Conservation (phyloP, 2,797 vertebrate species). For the Phoxinus dragarum region DNA sequence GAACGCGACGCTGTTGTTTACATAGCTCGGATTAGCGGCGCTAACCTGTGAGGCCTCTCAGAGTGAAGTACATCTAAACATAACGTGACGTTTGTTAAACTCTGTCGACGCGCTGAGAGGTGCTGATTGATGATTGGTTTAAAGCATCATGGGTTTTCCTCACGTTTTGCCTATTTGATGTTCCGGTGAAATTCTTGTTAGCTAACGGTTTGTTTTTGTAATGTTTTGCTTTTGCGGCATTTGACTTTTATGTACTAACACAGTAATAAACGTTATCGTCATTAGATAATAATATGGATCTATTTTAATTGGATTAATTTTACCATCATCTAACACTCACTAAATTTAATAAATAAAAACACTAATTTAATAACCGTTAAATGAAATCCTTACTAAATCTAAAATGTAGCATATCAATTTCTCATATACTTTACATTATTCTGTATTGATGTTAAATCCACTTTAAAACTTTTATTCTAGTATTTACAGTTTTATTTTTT, state of each 20-base stretch:
- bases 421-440: neutral
- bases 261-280: too few relatives aligned
- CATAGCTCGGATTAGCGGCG: conserved; percentile 43
- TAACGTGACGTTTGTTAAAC: conserved; percentile 51
- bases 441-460: neutral
- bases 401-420: neutral
- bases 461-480: neutral
- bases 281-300: too few relatives aligned
- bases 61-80: conserved; percentile 53
- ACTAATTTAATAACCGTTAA: neutral
- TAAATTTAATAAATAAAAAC: neutral
- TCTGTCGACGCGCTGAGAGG: conserved; percentile 49
- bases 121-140: conserved; percentile 27
- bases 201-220: neutral
- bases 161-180: neutral
- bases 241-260: neutral
- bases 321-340: too few relatives aligned
- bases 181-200: neutral
- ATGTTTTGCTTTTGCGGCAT: neutral
- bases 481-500: neutral
- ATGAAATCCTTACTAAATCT: neutral
- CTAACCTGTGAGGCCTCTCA: conserved; percentile 50
- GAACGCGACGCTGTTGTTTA: conserved; percentile 48
- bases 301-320: neutral
- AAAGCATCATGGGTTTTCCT: neutral